Conservation (phyloP, 2,888 invertebrate genomes). For the Rapana venosa region DNA sequence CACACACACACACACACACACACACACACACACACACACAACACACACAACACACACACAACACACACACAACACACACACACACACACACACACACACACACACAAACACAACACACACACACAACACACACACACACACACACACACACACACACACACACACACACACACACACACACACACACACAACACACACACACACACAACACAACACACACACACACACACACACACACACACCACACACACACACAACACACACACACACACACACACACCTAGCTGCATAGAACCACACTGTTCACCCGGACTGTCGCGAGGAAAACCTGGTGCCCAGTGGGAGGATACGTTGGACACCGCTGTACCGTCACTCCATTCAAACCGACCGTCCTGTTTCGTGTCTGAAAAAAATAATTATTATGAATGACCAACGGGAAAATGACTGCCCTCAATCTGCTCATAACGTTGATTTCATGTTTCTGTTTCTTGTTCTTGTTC, state of each 20-base stretch:
- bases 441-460: too few relatives aligned
- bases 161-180: neutral
- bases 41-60: neutral
- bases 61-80: too few relatives aligned
- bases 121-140: neutral
- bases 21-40: neutral
- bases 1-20: too few relatives aligned
- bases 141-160: neutral
- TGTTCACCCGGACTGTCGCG: neutral
- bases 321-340: neutral
- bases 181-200: neutral
- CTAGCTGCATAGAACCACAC: neutral
- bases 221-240: conserved; percentile 17
- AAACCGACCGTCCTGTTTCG: neutral
- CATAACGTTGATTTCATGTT: too few relatives aligned
- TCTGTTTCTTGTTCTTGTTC: too few relatives aligned
- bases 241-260: conserved; percentile 16
- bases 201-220: neutral
- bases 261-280: conserved; percentile 11
- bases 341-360: neutral
- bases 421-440: neutral
- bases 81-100: too few relatives aligned
- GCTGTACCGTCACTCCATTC: neutral
- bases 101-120: too few relatives aligned
- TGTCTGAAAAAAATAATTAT: neutral